phyloP scores from a whole-genome alignment of 2,888 invertebrate genomes.

The Deladenus siricidicola region DNA sequence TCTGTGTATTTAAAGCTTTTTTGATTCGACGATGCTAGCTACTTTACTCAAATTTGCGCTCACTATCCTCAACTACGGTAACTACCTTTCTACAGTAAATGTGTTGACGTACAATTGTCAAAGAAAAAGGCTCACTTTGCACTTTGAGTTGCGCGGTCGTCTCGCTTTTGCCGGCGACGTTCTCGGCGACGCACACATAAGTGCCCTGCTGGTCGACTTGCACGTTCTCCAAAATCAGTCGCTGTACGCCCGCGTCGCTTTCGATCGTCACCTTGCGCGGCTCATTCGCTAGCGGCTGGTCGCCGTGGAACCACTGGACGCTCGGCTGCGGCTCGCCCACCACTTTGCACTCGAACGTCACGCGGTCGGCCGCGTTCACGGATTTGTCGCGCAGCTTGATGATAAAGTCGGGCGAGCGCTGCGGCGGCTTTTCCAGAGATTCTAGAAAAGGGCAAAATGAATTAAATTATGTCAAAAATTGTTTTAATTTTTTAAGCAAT shows the following conservation, averaged over 20 bases:
- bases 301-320: slow-evolving; percentile 68
- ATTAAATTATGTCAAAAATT: too few relatives aligned
- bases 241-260: slow-evolving; percentile 32
- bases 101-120: too few relatives aligned
- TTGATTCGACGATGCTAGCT: too few relatives aligned
- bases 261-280: slow-evolving; percentile 25
- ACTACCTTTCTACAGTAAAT: too few relatives aligned
- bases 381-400: slow-evolving; percentile 41
- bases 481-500: too few relatives aligned
- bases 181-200: slow-evolving; percentile 46
- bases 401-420: slow-evolving; percentile 43
- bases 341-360: slow-evolving; percentile 59
- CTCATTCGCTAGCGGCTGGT: slow-evolving; percentile 58
- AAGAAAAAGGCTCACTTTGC: slow-evolving; percentile 32
- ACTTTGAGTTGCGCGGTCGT: slow-evolving; percentile 42
- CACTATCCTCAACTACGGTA: too few relatives aligned
- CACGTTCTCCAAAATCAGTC: slow-evolving; percentile 39
- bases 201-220: slow-evolving; percentile 36
- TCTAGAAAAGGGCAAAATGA: too few relatives aligned
- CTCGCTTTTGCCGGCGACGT: slow-evolving; percentile 42
- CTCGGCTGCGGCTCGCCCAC: slow-evolving; percentile 42
- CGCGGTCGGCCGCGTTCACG: slow-evolving; percentile 53
- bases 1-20: too few relatives aligned
- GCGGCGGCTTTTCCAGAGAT: slow-evolving; percentile 35
- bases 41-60: too few relatives aligned